Percentiles rank a stretch among this genome's conserved stretches.
Evolutionary conservation across 2,888 invertebrate species (phyloP).

Genomic region (Hirtodrosophila confusa): DNA sequence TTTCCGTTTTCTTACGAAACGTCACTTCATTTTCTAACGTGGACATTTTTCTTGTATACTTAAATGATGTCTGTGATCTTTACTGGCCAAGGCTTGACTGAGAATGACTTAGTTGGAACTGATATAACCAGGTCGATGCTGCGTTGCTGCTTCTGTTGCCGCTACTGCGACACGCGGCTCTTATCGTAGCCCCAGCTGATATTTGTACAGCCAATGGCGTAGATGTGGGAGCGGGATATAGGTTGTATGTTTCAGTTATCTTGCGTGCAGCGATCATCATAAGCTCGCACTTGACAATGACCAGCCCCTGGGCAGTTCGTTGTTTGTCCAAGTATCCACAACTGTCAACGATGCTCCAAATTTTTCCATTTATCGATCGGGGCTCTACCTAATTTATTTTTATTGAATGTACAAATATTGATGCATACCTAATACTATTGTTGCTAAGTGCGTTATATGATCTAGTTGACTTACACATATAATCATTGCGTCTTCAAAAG

Average conservation of each 20-base stretch:
- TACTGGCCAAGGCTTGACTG: slow-evolving; percentile 31
- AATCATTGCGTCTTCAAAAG: background rate
- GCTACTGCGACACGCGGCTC: slow-evolving; percentile 57
- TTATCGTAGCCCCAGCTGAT: slow-evolving; percentile 59
- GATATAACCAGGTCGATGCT: slow-evolving; percentile 48
- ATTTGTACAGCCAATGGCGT: slow-evolving; percentile 68
- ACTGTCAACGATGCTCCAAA: slow-evolving; percentile 47
- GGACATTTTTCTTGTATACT: slow-evolving; percentile 61
- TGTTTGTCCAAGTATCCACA: slow-evolving; percentile 32
- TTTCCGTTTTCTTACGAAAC: slow-evolving; percentile 69
- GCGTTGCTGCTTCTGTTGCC: slow-evolving; percentile 12
- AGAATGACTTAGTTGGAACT: slow-evolving; percentile 24
- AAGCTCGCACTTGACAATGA: slow-evolving; percentile 46
- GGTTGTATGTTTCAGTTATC: slow-evolving; percentile 75
- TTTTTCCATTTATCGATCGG: slow-evolving; percentile 42
- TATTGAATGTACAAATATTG: slow-evolving; percentile 49
- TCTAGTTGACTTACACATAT: slow-evolving; percentile 1
- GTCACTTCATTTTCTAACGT: slow-evolving; percentile 71
- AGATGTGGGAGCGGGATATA: slow-evolving; percentile 76
- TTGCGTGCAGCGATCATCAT: slow-evolving; percentile 36
- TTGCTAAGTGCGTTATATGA: slow-evolving; percentile 32
- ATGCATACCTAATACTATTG: slow-evolving; percentile 15
- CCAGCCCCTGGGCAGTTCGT: slow-evolving; percentile 40
- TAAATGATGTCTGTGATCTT: slow-evolving; percentile 12
- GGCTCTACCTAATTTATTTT: slow-evolving; percentile 26